Base-by-base conservation (phyloP, 2,888 invertebrate genomes). In the Ochropacha duplaris region DNA sequence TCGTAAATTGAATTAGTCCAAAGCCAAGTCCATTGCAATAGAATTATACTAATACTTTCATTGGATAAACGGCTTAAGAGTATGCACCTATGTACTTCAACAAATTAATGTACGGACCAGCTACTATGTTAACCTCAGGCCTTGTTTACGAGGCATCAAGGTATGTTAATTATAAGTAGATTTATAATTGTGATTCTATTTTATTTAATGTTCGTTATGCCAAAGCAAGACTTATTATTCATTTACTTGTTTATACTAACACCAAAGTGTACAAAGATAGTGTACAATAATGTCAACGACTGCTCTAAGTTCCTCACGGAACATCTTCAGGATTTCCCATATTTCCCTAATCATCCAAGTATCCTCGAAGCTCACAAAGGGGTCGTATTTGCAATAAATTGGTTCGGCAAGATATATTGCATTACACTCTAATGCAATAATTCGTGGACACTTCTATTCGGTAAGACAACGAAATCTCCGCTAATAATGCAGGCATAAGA, bases 1-100 rank as follows among this genome's bases (percentile, higher is more conserved):
- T 76, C 62, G 74, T 79, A 85, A 88, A 88, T 88, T 86, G 77
- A 85, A 88, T 89, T 88, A 88, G 79, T 71, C 62, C 59, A 76
- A 71, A 76, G 68, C 73, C 72, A 79, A 76, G 78, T 78, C 73
- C 76, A 79, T 75, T 79, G 74, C 78, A 76, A 75, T 72, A 72
- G 72, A 64, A 69, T 74, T 76, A 69, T 66, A 68, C 66, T 81
- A 78, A 81, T 76, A 67, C 77, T 61, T 75, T 79, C 75, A 83
- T 79, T 80, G 79, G 76, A 81, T 84, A 79, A 80, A 68, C 44
- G 58, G 54, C 55, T 57, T 50, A 54, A 3, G 12, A 31, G 49
- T 31, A 49, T 50, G 54, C 56, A 36, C 50, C 56, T n/a, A n/a
- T n/a, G n/a, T 57, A 57, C 51, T 19, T 36, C n/a, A 19, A 50